phyloP scores from a whole-genome alignment of 2,113 vertebrate genomes.

The Gallinago jamesoni region DNA sequence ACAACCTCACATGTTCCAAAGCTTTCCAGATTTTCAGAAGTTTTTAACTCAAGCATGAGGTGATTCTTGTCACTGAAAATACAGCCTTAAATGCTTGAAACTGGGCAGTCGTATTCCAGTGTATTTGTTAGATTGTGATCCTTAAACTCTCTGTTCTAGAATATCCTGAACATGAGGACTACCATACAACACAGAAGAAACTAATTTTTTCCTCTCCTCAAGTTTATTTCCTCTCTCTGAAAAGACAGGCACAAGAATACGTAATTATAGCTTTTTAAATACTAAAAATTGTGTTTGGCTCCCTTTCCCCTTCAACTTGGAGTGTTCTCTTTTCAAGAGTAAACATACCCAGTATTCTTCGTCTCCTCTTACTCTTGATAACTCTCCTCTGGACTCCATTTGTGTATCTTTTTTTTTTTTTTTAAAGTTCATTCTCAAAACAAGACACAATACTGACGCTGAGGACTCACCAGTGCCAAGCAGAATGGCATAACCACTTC shows the following conservation, averaged over 20 bases:
- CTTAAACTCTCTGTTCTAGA: neutral
- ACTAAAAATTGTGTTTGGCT: neutral
- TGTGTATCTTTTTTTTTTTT: neutral
- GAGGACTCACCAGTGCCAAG: neutral
- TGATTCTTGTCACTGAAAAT: neutral
- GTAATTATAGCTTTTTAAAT: neutral
- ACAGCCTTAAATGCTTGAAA: neutral
- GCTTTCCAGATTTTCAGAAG: neutral
- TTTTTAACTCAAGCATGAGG: neutral
- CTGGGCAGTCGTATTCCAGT: accelerated
- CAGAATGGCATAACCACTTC: neutral
- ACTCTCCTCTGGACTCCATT: neutral
- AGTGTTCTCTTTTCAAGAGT: neutral
- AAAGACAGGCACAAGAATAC: neutral
- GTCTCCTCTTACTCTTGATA: neutral
- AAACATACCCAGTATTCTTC: neutral
- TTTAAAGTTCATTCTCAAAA: neutral
- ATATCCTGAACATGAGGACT: neutral
- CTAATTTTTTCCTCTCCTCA: neutral
- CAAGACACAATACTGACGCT: neutral
- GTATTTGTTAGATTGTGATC: neutral
- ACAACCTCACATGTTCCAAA: neutral
- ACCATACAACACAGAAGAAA: neutral
- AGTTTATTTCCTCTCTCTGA: neutral
- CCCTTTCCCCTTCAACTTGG: neutral